Conservation (phyloP, 2,888 invertebrate species). For the Tortrix viridana region DNA sequence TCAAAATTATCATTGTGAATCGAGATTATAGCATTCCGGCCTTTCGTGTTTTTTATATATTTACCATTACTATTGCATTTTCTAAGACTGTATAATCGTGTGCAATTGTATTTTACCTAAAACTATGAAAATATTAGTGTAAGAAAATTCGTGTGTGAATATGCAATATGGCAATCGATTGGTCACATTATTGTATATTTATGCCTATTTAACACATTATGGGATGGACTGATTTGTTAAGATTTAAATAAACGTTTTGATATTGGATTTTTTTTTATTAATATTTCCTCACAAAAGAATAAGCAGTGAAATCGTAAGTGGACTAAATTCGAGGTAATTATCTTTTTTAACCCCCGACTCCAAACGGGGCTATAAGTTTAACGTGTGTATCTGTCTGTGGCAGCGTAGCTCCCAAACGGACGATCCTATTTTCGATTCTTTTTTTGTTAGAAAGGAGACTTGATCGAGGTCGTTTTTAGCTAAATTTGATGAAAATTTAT, state of each 20-base stretch:
- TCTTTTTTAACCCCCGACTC: too few relatives aligned
- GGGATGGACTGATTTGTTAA: constrained; percentile 52
- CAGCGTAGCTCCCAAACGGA: too few relatives aligned
- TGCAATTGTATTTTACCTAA: constrained; percentile 24
- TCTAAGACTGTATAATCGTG: constrained; percentile 26
- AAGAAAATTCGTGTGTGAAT: constrained; percentile 16
- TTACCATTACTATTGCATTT: constrained; percentile 24
- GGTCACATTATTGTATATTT: constrained; percentile 4
- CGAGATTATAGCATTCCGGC: neutral
- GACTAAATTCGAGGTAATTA: too few relatives aligned
- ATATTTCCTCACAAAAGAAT: neutral
- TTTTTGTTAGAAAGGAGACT: too few relatives aligned
- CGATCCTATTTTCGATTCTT: too few relatives aligned
- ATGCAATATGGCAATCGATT: constrained; percentile 6
- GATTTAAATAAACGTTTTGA: constrained; percentile 41
- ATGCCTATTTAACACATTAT: constrained; percentile 7
- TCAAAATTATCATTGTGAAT: neutral
- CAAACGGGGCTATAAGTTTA: too few relatives aligned
- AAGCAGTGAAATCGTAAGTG: neutral
- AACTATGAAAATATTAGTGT: constrained; percentile 2
- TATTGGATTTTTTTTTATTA: constrained; percentile 19
- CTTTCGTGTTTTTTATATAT: constrained; percentile 3
- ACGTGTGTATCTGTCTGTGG: too few relatives aligned
- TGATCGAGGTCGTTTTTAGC: too few relatives aligned
- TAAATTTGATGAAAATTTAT: too few relatives aligned